These are phyloP conservation scores for Tympanoctomys barrerae DNA, from an alignment of 2,797 vertebrate species.

Conservation along the genomic window DNA sequence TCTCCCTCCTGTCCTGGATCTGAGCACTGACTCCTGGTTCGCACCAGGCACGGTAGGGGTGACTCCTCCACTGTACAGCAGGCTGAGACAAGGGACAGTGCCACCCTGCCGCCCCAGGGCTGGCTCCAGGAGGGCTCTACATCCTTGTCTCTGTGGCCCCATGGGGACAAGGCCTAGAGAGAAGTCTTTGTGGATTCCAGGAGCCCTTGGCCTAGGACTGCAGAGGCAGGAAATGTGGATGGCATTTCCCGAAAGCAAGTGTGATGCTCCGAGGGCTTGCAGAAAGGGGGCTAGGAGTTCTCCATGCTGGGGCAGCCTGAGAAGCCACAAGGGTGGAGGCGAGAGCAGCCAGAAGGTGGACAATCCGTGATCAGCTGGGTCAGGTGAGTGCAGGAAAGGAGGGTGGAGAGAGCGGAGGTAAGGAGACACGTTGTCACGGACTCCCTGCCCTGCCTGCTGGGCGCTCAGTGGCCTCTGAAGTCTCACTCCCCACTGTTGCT, in stretches of 20 bases:
- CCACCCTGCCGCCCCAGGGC: not conserved
- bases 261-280: fast-evolving
- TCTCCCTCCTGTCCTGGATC: not conserved
- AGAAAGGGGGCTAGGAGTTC: not conserved
- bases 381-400: fast-evolving
- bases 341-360: not conserved
- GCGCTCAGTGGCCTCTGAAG: not conserved
- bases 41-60: not conserved
- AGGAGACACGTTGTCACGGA: not conserved
- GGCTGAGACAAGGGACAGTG: not conserved
- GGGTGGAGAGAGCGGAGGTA: not conserved
- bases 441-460: not conserved
- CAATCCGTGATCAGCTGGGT: fast-evolving
- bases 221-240: fast-evolving
- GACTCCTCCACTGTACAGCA: too few relatives aligned
- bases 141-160: fast-evolving
- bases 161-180: not conserved
- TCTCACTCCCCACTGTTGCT: not conserved
- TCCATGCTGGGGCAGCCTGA: not conserved
- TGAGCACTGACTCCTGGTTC: not conserved
- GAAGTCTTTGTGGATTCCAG: not conserved
- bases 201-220: too few relatives aligned
- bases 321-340: not conserved
- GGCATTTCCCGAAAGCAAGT: not conserved
- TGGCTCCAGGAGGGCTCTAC: not conserved